These are phyloP conservation scores for Gasterosteus nipponicus DNA, from an alignment of 2,113 vertebrate genomes.

Conservation along the genomic window DNA sequence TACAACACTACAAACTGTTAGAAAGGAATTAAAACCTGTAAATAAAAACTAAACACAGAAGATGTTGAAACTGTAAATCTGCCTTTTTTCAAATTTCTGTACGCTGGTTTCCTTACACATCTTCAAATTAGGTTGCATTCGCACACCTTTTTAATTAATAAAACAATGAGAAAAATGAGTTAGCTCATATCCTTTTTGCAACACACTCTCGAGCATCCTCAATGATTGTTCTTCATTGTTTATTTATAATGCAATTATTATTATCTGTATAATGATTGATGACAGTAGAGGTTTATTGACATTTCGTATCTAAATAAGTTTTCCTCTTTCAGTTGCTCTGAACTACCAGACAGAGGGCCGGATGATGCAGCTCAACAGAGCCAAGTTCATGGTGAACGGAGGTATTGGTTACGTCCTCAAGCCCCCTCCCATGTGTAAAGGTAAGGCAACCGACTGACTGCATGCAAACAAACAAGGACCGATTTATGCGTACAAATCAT, in stretches of 20 bases:
- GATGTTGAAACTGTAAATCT: background rate
- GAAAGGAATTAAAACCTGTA: background rate
- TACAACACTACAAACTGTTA: conserved; percentile 12
- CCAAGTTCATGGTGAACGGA: conserved; percentile 96
- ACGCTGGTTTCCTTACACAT: background rate
- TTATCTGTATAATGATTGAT: too few species aligned
- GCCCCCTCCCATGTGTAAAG: conserved; percentile 96
- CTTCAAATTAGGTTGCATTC: background rate
- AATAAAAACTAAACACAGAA: background rate
- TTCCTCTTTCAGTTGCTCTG: conserved; percentile 86
- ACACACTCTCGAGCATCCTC: background rate
- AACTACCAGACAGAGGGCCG: conserved; percentile 98
- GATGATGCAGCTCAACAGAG: conserved; percentile 97
- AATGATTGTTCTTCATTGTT: background rate
- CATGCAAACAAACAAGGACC: conserved; percentile 2
- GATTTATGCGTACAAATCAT: background rate
- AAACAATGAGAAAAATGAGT: background rate
- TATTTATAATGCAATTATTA: background rate
- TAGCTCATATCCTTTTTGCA: background rate
- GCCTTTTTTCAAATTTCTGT: background rate
- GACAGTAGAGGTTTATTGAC: background rate
- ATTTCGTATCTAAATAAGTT: background rate
- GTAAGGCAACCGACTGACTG: conserved; percentile 68
- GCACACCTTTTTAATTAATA: background rate
- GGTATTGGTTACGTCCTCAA: conserved; percentile 95